Evolutionary conservation across 2,888 invertebrate species (phyloP), one percentile per base, ranked within the genome.

Genomic region (Exephanes ischioxanthus): DNA sequence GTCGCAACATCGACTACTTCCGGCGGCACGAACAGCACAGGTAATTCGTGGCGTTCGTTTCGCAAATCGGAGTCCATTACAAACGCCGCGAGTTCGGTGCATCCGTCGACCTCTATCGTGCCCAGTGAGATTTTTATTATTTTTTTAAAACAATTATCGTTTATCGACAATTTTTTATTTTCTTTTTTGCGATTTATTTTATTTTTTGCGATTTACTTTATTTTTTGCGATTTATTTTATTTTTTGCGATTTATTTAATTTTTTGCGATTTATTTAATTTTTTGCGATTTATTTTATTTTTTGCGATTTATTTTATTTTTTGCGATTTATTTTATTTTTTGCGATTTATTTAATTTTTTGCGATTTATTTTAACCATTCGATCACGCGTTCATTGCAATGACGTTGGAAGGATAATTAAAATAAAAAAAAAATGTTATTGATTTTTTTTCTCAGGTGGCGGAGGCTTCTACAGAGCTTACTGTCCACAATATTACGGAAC

Each of bases 401-500:
- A 37, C 11, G 7, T 51, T 16, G 16, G 66, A 66, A 37, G 37
- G 33, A 63, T n/a, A 30, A 51, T 1, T 22, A 22, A 16, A 33
- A 66, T 3, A 67, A 14, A 19, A 3, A 19, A 3, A 2, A 16
- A 26, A 58, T 5, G n/a, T 37, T 11, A 53, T 45, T 45, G 66
- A 76, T 55, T 63, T 61, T 82, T 58, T 90, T 89, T 45, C 89
- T 45, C 89, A 94, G 93, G 93, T 89, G 91, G 91, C 81, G 92
- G 92, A 86, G 92, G 93, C 83, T 94, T 93, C 88, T 94, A 93
- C 89, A 91, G 94, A 86, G 90, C 93, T 84, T 94, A 94, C 90
- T 94, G 93, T 81, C 95, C 95, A 89, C 95, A 95, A 90, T 95
- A 95, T 91, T 95, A 95, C 86, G 94, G 94, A 73, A 94, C 95